These are phyloP conservation scores for Corynorhinus townsendii DNA, from an alignment of 2,113 vertebrate genomes.

Conservation along the genomic window DNA sequence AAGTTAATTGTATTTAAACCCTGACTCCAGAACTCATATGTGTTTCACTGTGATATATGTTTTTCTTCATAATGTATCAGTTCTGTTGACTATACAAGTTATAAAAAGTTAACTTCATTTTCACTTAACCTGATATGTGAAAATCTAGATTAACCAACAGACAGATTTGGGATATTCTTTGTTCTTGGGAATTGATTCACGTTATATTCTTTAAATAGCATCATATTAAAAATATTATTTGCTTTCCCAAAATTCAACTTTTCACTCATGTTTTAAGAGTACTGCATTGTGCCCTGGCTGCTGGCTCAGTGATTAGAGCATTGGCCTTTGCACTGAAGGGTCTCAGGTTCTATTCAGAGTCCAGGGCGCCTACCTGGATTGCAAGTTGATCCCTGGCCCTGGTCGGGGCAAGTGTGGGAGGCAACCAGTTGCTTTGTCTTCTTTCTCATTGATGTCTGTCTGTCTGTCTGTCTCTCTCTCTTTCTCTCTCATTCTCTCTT, in stretches of 20 bases:
- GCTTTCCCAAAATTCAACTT: conserved; percentile 39
- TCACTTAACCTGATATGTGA: neutral
- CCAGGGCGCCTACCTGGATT: too few relatives aligned
- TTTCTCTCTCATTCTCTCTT: too few relatives aligned
- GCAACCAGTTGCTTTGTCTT: too few relatives aligned
- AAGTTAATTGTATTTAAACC: conserved; percentile 2
- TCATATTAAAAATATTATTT: conserved; percentile 59
- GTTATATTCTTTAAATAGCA: conserved; percentile 43
- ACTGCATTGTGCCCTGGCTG: neutral
- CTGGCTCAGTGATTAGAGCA: too few relatives aligned
- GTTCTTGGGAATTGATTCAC: conserved; percentile 50
- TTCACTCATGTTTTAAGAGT: conserved; percentile 34
- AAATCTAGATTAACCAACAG: conserved; percentile 31
- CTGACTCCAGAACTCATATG: neutral
- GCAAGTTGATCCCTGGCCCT: too few relatives aligned
- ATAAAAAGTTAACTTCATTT: conserved; percentile 27
- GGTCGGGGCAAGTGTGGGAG: too few relatives aligned
- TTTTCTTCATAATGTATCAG: neutral
- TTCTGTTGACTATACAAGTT: neutral
- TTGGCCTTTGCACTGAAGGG: too few relatives aligned
- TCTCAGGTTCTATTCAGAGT: too few relatives aligned
- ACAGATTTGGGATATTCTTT: conserved; percentile 9
- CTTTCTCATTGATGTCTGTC: too few relatives aligned
- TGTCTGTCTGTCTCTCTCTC: too few relatives aligned
- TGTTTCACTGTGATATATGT: conserved; percentile 1